Percentiles rank a stretch among this genome's conserved stretches.
Conservation (phyloP, 2,797 vertebrate genomes). For the Synaphobranchus kaupii region DNA sequence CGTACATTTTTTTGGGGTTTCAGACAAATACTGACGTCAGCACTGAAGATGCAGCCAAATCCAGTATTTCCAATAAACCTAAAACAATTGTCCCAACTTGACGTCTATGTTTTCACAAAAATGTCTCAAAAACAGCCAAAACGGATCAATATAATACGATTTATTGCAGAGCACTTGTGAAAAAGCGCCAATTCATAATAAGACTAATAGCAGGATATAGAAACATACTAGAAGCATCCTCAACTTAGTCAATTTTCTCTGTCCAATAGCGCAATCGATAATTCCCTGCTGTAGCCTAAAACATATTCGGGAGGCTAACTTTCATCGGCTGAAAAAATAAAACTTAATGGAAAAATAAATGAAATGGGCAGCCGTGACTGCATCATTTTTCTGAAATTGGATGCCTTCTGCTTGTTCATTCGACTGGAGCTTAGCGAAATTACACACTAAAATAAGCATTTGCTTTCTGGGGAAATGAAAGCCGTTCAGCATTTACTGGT, state of each 20-base stretch:
- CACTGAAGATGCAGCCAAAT: neutral
- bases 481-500: neutral
- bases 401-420: neutral
- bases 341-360: neutral
- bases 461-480: neutral
- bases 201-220: neutral
- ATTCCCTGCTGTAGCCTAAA: neutral
- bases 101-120: too few relatives aligned
- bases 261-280: neutral
- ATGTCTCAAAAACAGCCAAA: too few relatives aligned
- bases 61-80: neutral
- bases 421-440: neutral
- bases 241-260: neutral
- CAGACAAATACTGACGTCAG: neutral
- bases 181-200: neutral
- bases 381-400: neutral
- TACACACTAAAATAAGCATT: neutral
- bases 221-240: neutral
- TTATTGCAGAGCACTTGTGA: neutral
- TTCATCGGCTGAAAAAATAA: neutral
- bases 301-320: neutral
- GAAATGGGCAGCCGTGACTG: neutral
- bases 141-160: neutral
- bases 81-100: too few relatives aligned
- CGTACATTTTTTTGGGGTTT: neutral